phyloP scores from a whole-genome alignment of 2,888 invertebrate species.

The Perithous albicinctus region DNA sequence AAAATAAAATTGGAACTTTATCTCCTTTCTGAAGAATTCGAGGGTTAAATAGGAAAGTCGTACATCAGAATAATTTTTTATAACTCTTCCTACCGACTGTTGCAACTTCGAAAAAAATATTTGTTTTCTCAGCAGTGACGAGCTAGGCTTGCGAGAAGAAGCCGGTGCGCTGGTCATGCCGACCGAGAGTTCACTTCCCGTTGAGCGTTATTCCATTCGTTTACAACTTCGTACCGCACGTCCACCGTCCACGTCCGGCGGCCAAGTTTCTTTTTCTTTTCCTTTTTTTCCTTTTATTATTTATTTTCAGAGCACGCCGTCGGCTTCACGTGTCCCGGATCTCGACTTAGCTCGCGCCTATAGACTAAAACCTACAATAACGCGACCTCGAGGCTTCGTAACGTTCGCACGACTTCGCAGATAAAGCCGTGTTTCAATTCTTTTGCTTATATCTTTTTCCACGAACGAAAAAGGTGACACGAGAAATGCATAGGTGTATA shows the following conservation, averaged over 20 bases:
- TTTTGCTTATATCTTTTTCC: constrained; percentile 2
- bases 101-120: constrained; percentile 11
- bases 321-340: constrained; percentile 18
- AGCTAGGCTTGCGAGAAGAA: neutral
- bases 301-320: constrained; percentile 41
- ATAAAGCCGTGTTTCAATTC: neutral
- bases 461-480: neutral
- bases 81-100: neutral
- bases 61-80: neutral
- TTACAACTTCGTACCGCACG: constrained; percentile 31
- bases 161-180: neutral
- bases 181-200: constrained; percentile 35
- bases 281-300: constrained; percentile 21
- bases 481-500: neutral
- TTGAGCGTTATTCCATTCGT: constrained; percentile 14
- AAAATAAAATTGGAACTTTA: neutral
- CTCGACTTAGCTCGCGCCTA: constrained; percentile 21
- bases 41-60: neutral
- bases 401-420: constrained; percentile 15
- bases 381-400: constrained; percentile 5
- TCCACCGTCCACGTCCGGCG: constrained; percentile 26
- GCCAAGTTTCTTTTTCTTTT: constrained; percentile 24
- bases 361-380: neutral
- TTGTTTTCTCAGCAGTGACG: constrained; percentile 36
- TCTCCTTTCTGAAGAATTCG: neutral